phyloP scores from a whole-genome alignment of 1,140 invertebrate genomes.

The Eumaeus atala region DNA sequence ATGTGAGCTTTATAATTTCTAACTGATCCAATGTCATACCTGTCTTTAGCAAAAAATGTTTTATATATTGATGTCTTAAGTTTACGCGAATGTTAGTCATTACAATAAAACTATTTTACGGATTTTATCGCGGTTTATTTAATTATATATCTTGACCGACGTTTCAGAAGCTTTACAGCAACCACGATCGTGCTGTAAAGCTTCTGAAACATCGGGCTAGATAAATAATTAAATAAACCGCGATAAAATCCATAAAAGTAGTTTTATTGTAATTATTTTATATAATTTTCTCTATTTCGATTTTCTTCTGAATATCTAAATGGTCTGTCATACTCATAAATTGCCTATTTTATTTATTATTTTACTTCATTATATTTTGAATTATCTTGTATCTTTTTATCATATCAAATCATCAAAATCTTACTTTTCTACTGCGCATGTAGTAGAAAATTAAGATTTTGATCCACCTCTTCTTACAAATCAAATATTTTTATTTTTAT shows the following conservation, averaged over 20 bases:
- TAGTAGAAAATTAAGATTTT: too few relatives aligned
- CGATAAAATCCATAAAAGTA: constrained; percentile 16
- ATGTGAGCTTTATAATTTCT: constrained; percentile 20
- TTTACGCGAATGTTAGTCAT: too few relatives aligned
- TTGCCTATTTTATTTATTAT: constrained; percentile 18
- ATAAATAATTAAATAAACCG: too few relatives aligned
- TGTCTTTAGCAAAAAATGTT: constrained; percentile 20
- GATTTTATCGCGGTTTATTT: too few relatives aligned
- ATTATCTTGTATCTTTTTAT: constrained; percentile 26
- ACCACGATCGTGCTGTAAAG: too few relatives aligned
- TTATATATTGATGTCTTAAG: constrained; percentile 17
- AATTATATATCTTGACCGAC: too few relatives aligned
- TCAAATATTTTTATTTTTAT: constrained; percentile 12
- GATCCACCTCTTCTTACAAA: constrained; percentile 7
- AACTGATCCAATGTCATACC: constrained; percentile 15
- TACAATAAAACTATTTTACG: too few relatives aligned
- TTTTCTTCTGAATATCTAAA: constrained; percentile 10
- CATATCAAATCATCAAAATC: constrained; percentile 24
- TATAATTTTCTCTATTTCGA: constrained; percentile 17
- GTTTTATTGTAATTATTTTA: constrained; percentile 17
- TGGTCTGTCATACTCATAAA: too few relatives aligned
- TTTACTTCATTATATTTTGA: constrained; percentile 27
- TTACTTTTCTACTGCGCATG: too few relatives aligned
- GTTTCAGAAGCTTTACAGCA: too few relatives aligned
- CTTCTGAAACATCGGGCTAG: too few relatives aligned